A percentile compares a stretch with the other conserved stretches of the same genome.
phyloP scores from a whole-genome alignment of 2,888 invertebrate species.

The Psylliodes chrysocephalus region DNA sequence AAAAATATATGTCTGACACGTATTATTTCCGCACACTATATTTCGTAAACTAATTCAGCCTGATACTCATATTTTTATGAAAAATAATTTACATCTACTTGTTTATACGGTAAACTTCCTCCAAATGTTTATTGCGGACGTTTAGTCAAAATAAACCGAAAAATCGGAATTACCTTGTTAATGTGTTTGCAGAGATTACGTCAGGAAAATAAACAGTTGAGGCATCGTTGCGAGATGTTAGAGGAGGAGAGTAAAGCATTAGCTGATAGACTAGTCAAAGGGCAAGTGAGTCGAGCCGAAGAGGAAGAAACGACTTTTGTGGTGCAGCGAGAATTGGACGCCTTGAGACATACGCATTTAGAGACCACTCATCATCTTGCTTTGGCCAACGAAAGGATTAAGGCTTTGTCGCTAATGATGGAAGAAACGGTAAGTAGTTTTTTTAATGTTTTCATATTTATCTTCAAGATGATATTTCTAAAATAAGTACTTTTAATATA shows the following conservation, averaged over 20 bases:
- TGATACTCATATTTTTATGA: too few species aligned
- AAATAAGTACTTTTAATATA: too few species aligned
- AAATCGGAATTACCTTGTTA: too few species aligned
- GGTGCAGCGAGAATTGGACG: constrained; percentile 88
- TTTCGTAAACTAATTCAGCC: too few species aligned
- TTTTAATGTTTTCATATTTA: too few species aligned
- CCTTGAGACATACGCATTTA: constrained; percentile 84
- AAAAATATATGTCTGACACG: too few species aligned
- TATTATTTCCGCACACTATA: too few species aligned
- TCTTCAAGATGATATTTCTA: too few species aligned
- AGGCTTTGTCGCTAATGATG: constrained; percentile 81
- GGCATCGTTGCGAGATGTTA: constrained; percentile 93
- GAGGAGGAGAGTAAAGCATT: constrained; percentile 95
- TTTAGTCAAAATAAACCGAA: too few species aligned
- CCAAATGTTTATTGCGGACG: too few species aligned
- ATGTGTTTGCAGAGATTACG: constrained; percentile 72
- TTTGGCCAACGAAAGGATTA: constrained; percentile 89
- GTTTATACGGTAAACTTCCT: too few species aligned
- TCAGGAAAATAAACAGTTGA: constrained; percentile 95
- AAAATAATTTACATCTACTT: too few species aligned
- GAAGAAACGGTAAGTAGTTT: constrained; percentile 77
- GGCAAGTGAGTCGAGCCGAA: constrained; percentile 94
- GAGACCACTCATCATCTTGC: constrained; percentile 91
- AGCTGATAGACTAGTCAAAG: constrained; percentile 91
- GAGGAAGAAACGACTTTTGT: constrained; percentile 91